Conservation (phyloP, 2,113 vertebrate genomes). For the Psilopsiagon aurifrons region DNA sequence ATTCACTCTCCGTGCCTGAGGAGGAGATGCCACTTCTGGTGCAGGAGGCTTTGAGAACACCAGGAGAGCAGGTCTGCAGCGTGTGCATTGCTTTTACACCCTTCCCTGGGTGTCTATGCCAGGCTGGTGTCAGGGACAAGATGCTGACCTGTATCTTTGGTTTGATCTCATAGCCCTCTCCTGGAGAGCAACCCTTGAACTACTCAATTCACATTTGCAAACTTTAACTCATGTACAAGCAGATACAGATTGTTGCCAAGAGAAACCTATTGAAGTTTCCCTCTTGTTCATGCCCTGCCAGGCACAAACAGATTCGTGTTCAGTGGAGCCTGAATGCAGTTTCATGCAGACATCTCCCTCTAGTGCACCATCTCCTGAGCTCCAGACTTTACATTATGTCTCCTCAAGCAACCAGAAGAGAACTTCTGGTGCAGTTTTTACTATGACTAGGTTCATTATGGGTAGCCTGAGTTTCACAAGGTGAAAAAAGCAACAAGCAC, state of each 20-base stretch:
- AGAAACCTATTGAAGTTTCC: neutral
- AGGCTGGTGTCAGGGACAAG: neutral
- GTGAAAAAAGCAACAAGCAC: neutral
- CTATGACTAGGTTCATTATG: neutral
- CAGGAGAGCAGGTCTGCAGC: neutral
- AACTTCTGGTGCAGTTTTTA: neutral
- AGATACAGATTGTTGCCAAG: neutral
- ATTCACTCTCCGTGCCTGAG: neutral
- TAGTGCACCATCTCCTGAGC: neutral
- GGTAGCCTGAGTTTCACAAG: neutral
- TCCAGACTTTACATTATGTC: neutral
- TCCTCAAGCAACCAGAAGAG: neutral
- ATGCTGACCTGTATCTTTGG: neutral
- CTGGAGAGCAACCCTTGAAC: neutral
- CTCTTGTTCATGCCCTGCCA: neutral
- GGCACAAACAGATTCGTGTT: neutral
- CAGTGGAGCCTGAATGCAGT: neutral
- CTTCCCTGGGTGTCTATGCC: neutral
- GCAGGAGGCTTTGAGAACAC: neutral
- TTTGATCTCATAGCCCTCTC: neutral
- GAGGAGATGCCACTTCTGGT: neutral
- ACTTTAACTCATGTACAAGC: neutral
- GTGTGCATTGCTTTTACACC: neutral
- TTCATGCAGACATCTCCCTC: neutral
- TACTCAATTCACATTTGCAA: neutral